Conservation (phyloP, 2,797 vertebrate species). For the Morelia viridis region DNA sequence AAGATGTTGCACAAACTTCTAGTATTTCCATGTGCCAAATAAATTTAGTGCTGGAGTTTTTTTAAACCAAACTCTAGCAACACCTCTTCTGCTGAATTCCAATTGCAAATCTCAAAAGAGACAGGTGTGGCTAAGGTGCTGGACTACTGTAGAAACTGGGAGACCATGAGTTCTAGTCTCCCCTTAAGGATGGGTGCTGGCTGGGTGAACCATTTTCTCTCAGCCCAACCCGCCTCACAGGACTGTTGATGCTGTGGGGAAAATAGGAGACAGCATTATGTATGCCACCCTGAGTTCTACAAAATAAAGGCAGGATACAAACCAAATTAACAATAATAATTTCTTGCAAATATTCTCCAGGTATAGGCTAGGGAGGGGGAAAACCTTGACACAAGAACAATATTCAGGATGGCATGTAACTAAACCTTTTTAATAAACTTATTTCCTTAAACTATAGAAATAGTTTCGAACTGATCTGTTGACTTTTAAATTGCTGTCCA, state of each 20-base stretch:
- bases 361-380: neutral
- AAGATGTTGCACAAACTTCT: neutral
- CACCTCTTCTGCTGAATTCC: neutral
- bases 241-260: neutral
- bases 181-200: neutral
- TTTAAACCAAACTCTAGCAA: neutral
- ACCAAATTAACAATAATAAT: neutral
- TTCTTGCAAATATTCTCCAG: neutral
- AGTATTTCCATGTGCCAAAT: neutral
- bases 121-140: neutral
- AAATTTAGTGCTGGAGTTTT: neutral
- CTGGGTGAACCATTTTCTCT: neutral
- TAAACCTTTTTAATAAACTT: neutral
- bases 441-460: neutral
- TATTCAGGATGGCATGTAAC: neutral
- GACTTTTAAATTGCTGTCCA: neutral
- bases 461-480: neutral
- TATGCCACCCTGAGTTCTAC: neutral
- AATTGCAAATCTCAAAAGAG: neutral
- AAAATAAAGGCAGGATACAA: neutral
- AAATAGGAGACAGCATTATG: neutral
- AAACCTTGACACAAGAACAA: neutral
- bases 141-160: neutral
- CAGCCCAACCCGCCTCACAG: neutral
- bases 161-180: neutral